Conservation (phyloP, 2,797 vertebrate species). For the Cephalopachus bancanus region DNA sequence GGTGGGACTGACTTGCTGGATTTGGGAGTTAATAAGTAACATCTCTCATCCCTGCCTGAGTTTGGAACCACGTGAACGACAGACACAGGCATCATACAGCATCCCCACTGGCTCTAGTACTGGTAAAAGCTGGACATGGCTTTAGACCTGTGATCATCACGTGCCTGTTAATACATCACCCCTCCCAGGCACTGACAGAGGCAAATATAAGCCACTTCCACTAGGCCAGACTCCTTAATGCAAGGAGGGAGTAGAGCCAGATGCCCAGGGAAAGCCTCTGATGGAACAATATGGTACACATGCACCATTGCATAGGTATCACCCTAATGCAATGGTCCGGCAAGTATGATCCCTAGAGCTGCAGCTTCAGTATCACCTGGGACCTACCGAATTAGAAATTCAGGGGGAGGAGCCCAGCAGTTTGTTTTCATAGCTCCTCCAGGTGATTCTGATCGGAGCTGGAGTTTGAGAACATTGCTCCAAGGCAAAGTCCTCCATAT, state of each 20-base stretch:
- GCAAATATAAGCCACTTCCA: not conserved
- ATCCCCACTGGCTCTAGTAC: not conserved
- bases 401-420: not conserved
- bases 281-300: rapidly evolving
- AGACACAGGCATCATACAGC: not conserved
- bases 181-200: not conserved
- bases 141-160: rapidly evolving
- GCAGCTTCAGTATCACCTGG: not conserved
- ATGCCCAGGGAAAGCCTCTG: not conserved
- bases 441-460: not conserved
- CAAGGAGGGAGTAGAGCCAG: not conserved
- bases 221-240: not conserved
- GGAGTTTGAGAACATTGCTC: not conserved
- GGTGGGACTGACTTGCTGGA: not conserved
- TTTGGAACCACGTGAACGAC: not conserved
- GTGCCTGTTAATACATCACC: not conserved
- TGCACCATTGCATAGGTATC: not conserved
- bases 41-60: not conserved
- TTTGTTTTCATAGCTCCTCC: not conserved
- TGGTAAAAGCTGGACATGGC: not conserved
- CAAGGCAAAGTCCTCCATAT: not conserved
- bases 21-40: not conserved
- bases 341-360: not conserved
- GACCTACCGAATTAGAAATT: not conserved
- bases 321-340: not conserved